Conservation (phyloP, 92 coral and sea anemone genomes). For the Siderastrea siderea region DNA sequence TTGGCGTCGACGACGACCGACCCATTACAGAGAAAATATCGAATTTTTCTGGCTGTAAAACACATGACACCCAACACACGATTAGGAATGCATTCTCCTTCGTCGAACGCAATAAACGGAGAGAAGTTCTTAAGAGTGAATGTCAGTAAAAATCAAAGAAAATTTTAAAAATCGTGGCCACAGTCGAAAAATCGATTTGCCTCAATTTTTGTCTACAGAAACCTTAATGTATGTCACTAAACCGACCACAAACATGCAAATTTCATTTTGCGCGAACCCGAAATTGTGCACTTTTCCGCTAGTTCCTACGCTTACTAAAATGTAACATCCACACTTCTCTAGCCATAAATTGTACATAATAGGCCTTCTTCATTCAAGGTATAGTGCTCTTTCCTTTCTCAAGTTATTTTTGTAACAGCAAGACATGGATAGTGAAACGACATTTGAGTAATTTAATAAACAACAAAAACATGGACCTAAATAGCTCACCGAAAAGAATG, state of each 20-base stretch:
- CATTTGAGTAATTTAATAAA: background rate
- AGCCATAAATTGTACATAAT: background rate
- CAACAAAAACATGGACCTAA: background rate
- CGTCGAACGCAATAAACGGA: background rate
- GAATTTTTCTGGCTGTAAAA: no score
- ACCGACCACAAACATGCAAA: background rate
- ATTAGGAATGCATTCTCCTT: no score
- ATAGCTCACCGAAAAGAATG: no score
- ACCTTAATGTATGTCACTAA: background rate
- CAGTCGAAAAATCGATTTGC: constrained; percentile 11
- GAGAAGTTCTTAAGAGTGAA: constrained; percentile 5
- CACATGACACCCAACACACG: no score
- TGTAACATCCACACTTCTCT: background rate
- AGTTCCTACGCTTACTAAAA: background rate
- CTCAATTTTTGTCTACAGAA: constrained; percentile 7
- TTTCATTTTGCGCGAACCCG: background rate
- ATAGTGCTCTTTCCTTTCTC: constrained; percentile 1
- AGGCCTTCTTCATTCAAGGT: background rate
- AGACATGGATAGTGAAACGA: background rate
- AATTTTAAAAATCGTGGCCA: constrained; percentile 19
- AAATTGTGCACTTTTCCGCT: constrained; percentile 7
- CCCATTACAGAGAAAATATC: no score
- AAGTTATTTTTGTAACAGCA: background rate
- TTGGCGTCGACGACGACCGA: no score
- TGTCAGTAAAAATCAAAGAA: constrained; percentile 24